A percentile compares a stretch with the other conserved stretches of the same genome.
These are phyloP conservation scores for Melanerpes aurifrons DNA, from an alignment of 2,113 vertebrate genomes.

Conservation along the genomic window DNA sequence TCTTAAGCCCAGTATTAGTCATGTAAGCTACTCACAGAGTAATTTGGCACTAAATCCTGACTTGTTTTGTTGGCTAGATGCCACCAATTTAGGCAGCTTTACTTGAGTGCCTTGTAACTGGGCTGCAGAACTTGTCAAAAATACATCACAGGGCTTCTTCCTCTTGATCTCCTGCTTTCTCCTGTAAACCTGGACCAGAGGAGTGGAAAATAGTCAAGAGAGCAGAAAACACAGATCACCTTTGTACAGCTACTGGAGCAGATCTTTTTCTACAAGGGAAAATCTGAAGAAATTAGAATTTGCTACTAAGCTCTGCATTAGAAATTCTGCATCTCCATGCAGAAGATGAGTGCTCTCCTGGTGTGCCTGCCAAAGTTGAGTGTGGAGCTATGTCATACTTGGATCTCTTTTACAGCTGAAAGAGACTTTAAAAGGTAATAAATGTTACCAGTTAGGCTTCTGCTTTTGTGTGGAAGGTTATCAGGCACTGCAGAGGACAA, in stretches of 20 bases:
- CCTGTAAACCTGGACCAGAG: neutral
- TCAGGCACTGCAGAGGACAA: neutral
- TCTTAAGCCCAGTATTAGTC: neutral
- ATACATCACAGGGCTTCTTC: neutral
- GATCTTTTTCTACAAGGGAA: neutral
- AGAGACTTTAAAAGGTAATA: neutral
- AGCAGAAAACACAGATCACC: neutral
- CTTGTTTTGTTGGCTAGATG: neutral
- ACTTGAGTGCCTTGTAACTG: neutral
- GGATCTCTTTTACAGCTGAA: neutral
- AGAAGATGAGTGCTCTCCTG: neutral
- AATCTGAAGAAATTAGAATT: neutral
- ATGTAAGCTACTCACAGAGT: neutral
- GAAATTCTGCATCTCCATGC: neutral
- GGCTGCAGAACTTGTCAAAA: neutral
- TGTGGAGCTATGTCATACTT: neutral
- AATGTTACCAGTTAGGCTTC: neutral
- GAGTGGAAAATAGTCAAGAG: neutral
- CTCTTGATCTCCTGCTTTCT: neutral
- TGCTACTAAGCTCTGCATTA: neutral
- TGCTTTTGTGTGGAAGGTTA: neutral
- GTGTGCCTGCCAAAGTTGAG: neutral
- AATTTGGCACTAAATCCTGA: neutral
- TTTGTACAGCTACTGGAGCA: neutral
- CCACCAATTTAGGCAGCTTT: neutral